Evolutionary conservation across 2,113 vertebrate species (phyloP).

Genomic region (Psammodynastes pulverulentus): DNA sequence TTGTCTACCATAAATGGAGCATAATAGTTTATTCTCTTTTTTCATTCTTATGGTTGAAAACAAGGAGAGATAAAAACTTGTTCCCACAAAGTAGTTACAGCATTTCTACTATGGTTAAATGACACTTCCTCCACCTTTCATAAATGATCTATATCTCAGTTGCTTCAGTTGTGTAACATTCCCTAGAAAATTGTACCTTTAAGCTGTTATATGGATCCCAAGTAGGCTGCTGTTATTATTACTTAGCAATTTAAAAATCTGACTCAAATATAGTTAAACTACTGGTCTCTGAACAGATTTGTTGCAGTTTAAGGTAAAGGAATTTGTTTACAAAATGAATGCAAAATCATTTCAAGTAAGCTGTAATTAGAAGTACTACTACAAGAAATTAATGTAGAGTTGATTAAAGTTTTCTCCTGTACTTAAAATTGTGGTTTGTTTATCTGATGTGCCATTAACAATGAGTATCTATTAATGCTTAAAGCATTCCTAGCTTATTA

Average conservation of each 20-base stretch:
- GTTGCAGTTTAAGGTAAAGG: background rate
- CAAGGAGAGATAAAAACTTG: background rate
- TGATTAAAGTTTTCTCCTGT: background rate
- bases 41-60: background rate
- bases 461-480: background rate
- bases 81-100: background rate
- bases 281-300: background rate
- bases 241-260: background rate
- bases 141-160: background rate
- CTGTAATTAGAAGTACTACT: background rate
- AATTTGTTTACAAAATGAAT: background rate
- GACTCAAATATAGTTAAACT: background rate
- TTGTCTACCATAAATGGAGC: background rate
- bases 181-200: background rate
- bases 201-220: background rate
- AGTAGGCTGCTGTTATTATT: background rate
- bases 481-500: background rate
- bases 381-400: background rate
- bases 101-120: background rate
- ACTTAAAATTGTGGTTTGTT: background rate
- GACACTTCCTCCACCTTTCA: background rate
- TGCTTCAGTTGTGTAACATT: background rate
- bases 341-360: background rate
- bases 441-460: background rate
- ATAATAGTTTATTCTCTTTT: background rate